A percentile compares a stretch with the other conserved stretches of the same genome.
phyloP scores from a whole-genome alignment of 2,113 vertebrate species.

The Prionailurus viverrinus region DNA sequence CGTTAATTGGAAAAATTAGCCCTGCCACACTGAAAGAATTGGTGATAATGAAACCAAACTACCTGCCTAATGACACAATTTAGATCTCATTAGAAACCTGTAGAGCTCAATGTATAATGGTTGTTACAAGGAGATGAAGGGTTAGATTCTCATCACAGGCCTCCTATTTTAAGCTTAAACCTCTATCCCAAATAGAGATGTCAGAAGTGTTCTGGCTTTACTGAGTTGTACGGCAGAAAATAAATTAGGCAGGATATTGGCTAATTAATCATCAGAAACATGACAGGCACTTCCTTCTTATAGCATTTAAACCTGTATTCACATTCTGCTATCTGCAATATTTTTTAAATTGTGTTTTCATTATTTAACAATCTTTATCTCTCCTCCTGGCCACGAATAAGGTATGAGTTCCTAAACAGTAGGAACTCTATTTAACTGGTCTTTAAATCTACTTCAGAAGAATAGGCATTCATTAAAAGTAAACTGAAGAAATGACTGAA shows the following conservation, averaged over 20 bases:
- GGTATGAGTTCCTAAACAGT: background rate
- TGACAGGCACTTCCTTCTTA: background rate
- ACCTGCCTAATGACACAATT: conserved; percentile 56
- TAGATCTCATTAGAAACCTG: conserved; percentile 1
- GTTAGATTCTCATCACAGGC: background rate
- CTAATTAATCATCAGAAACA: conserved; percentile 55
- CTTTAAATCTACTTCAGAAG: background rate
- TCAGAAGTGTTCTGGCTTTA: background rate
- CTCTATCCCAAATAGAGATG: background rate
- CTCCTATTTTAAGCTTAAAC: background rate
- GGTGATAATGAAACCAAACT: conserved; percentile 46
- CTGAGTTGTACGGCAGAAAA: background rate
- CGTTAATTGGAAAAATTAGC: conserved; percentile 47
- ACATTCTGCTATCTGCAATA: background rate
- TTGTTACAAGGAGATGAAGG: conserved; percentile 1
- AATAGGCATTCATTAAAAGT: conserved; percentile 20
- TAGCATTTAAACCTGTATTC: background rate
- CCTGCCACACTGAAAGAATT: conserved; percentile 48
- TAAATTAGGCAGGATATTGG: background rate
- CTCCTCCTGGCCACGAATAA: background rate
- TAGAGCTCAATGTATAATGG: background rate
- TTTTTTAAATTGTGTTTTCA: background rate
- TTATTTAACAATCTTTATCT: background rate
- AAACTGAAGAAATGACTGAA: conserved; percentile 51
- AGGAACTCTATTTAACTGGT: background rate